Percentiles rank a stretch among this genome's conserved stretches.
Conservation (phyloP, 2,113 vertebrate genomes). For the Stegastes partitus region DNA sequence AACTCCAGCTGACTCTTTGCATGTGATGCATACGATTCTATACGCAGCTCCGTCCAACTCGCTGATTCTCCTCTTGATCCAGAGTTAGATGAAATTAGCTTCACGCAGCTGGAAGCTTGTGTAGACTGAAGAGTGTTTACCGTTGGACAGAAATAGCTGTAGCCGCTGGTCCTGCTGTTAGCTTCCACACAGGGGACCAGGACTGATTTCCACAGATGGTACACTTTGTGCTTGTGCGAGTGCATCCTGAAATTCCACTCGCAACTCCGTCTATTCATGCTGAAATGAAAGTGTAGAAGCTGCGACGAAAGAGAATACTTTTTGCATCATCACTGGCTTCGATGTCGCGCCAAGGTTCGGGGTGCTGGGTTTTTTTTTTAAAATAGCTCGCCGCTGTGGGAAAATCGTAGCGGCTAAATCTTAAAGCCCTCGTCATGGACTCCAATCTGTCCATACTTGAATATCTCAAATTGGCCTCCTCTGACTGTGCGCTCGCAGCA, state of each 20-base stretch:
- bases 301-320: background rate
- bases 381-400: conserved; percentile 18
- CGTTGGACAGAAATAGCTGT: conserved; percentile 40
- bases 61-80: too few relatives aligned
- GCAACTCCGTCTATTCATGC: background rate
- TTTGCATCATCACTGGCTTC: conserved; percentile 29
- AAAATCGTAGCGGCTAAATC: background rate
- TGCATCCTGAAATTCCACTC: background rate
- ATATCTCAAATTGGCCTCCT: background rate
- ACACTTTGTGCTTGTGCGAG: conserved; percentile 1
- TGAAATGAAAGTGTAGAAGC: background rate
- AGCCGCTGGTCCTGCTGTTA: conserved; percentile 32
- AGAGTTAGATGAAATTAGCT: background rate
- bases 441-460: conserved; percentile 21
- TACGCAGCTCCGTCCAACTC: too few relatives aligned
- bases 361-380: background rate
- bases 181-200: conserved; percentile 41
- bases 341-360: conserved; percentile 20
- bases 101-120: conserved; percentile 10
- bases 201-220: background rate
- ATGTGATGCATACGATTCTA: too few relatives aligned
- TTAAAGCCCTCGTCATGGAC: background rate
- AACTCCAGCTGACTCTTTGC: too few relatives aligned
- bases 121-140: conserved; percentile 17
- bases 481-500: conserved; percentile 46